These are phyloP conservation scores for Acanthochromis polyacanthus DNA, from an alignment of 2,113 vertebrate genomes.

Conservation along the genomic window DNA sequence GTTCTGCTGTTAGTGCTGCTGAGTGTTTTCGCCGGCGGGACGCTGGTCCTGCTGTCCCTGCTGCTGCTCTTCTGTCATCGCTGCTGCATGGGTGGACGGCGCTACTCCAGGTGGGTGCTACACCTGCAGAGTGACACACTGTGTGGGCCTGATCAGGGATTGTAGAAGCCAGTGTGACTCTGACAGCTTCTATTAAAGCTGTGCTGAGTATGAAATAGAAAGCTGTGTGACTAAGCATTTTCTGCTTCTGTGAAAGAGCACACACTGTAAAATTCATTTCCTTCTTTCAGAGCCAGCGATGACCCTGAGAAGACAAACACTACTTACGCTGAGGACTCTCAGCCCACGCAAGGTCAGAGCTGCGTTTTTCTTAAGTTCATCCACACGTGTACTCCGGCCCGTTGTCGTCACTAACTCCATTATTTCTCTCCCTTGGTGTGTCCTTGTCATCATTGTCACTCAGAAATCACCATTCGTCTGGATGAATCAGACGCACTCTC, in stretches of 20 bases:
- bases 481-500: slow-evolving; percentile 91
- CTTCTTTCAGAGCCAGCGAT: slow-evolving; percentile 89
- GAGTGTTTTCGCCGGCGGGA: slow-evolving; percentile 92
- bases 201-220: slow-evolving; percentile 17
- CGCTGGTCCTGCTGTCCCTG: slow-evolving; percentile 90
- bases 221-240: slow-evolving; percentile 8
- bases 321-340: slow-evolving; percentile 93
- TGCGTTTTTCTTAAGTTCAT: background rate
- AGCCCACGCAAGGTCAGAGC: slow-evolving; percentile 90
- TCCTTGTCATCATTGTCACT: slow-evolving; percentile 23
- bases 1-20: slow-evolving; percentile 90
- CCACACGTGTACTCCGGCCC: background rate
- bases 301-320: slow-evolving; percentile 96
- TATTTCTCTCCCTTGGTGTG: background rate
- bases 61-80: slow-evolving; percentile 92
- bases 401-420: slow-evolving; percentile 1
- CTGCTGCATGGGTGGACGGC: slow-evolving; percentile 89
- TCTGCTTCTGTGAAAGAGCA: slow-evolving; percentile 6
- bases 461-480: slow-evolving; percentile 91
- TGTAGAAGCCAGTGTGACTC: slow-evolving; percentile 8
- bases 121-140: background rate
- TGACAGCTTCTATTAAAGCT: background rate
- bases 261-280: slow-evolving; percentile 4
- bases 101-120: slow-evolving; percentile 89
- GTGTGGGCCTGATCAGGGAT: slow-evolving; percentile 1